These are phyloP conservation scores for Globodera ellingtonae DNA, from an alignment of 1,140 invertebrate species.

Conservation along the genomic window DNA sequence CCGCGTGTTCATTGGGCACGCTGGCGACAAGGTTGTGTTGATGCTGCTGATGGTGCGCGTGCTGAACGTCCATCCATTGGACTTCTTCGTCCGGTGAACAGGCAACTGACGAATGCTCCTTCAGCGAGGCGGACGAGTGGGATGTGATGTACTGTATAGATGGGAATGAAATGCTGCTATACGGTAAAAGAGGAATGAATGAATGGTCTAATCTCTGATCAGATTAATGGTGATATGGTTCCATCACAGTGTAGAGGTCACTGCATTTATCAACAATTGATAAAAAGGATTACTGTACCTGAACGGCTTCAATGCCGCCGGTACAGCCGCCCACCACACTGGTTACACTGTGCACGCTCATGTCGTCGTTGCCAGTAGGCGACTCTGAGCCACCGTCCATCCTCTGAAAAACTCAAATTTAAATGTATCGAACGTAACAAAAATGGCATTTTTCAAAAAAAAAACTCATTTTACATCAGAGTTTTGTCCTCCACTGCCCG, in stretches of 20 bases:
- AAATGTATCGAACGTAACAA: background rate
- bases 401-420: constrained; percentile 33
- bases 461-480: background rate
- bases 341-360: constrained; percentile 54
- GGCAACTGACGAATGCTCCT: constrained; percentile 2
- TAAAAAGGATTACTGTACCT: constrained; percentile 17
- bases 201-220: too few relatives aligned
- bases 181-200: background rate
- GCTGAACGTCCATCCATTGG: background rate
- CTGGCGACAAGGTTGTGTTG: background rate
- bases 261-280: too few relatives aligned
- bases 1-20: background rate
- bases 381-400: constrained; percentile 63
- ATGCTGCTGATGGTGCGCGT: background rate
- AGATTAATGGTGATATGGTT: too few relatives aligned
- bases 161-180: background rate
- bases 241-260: too few relatives aligned
- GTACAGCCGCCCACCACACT: constrained; percentile 43
- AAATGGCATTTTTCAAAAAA: background rate
- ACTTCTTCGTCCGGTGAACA: constrained; percentile 9
- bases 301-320: constrained; percentile 7
- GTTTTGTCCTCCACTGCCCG: background rate
- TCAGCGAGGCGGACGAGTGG: background rate
- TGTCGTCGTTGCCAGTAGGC: constrained; percentile 58
- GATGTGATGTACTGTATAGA: background rate